Evolutionary conservation across 2,113 vertebrate species (phyloP).

Genomic region (Craseonycteris thonglongyai): DNA sequence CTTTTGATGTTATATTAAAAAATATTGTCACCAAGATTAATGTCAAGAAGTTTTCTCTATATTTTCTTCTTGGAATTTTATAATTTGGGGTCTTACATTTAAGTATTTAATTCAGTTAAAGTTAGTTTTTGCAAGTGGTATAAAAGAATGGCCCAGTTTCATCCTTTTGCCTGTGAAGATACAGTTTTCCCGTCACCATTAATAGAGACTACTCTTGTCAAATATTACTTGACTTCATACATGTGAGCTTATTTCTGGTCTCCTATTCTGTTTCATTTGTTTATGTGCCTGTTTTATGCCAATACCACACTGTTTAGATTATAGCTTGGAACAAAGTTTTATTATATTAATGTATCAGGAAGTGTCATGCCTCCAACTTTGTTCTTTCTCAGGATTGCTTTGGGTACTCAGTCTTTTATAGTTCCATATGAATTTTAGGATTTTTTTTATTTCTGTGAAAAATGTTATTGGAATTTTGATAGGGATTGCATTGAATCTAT

Average conservation of each 20-base stretch:
- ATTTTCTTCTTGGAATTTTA: background rate
- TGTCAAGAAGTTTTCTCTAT: background rate
- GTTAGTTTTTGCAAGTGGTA: background rate
- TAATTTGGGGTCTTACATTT: background rate
- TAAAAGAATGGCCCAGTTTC: background rate
- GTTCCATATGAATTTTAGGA: background rate
- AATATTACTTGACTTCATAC: background rate
- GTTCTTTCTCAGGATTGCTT: background rate
- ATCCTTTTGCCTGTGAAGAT: background rate
- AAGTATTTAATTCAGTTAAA: background rate
- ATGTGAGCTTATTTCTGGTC: background rate
- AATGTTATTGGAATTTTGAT: background rate
- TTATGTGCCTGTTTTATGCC: background rate
- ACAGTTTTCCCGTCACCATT: background rate
- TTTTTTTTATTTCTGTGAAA: background rate
- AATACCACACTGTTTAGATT: background rate
- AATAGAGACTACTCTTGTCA: background rate
- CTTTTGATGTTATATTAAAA: background rate
- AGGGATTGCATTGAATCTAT: background rate
- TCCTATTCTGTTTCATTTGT: background rate
- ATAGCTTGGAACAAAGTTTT: background rate
- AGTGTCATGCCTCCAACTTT: background rate
- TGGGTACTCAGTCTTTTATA: background rate
- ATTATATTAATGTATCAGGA: too few relatives aligned
- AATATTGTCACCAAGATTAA: background rate